Base-by-base conservation (phyloP, 92 coral and sea anemone species). In the Palythoa heliodiscus region DNA sequence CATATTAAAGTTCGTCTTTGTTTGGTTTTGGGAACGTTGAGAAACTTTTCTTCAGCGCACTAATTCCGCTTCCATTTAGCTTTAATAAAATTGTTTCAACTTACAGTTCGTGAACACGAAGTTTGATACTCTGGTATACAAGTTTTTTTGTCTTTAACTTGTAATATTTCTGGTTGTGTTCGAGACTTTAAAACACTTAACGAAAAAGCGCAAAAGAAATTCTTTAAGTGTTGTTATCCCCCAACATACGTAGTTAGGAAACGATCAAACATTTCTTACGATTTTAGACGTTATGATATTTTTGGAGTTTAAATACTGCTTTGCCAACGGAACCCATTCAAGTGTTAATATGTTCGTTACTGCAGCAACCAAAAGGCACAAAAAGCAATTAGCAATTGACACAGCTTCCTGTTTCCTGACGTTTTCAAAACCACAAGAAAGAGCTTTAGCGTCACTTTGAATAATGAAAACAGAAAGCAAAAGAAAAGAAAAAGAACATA, bases 331-430 rank as follows among this genome's bases (percentile, higher is more conserved):
- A 48, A 80, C 40, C 58, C 63, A 80, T 80, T 80, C 73, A 80
- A 66, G 20, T 80, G 74, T 53, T 50, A 80, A 47, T 80, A 13
- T 22, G 84, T 80, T 47, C 15, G 84, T 80, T 80, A 70, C 84
- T 80, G 58, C 84, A 80, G 84, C 84, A 80, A 80, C 84, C 53
- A 63, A 80, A 64, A 43, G 53, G 84, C 38, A 66, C 20, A 64
- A 50, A 74, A 80, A 80, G 64, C 84, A 60, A 80, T 80, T 80
- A 80, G 63, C 84, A 66, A 70, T 80, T 67, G 43, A 69, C 37
- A 5, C 22, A 11, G 63, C 54, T 78, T 80, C 84, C 84, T 80
- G 84, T 48, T 66, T 63, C 63, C 74, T 80, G 73, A 43, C 70
- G 52, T 64, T 80, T 60, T 68, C 70, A 68, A 80, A 80, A 38